phyloP scores from a whole-genome alignment of 2,797 vertebrate genomes.

The Anguilla pacifica region DNA sequence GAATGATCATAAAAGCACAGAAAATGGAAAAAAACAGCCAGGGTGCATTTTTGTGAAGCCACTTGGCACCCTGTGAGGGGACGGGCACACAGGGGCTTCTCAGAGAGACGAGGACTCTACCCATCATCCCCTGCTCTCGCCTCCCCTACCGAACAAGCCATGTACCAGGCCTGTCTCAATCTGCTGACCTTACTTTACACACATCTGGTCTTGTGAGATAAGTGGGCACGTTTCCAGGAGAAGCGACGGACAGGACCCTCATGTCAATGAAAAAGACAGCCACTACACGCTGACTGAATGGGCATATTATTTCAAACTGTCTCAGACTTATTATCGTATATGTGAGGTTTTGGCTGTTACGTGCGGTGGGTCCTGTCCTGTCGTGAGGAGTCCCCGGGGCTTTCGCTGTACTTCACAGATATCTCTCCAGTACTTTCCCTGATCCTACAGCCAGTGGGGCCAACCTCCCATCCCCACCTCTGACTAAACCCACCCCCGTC shows the following conservation, averaged over 20 bases:
- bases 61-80: neutral
- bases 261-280: neutral
- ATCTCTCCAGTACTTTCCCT: neutral
- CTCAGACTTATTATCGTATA: neutral
- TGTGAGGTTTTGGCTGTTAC: neutral
- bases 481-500: neutral
- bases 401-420: neutral
- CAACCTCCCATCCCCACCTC: neutral
- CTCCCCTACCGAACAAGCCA: neutral
- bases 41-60: neutral
- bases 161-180: neutral
- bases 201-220: neutral
- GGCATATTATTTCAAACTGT: neutral
- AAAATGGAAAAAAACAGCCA: neutral
- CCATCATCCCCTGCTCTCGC: neutral
- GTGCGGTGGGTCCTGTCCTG: no score
- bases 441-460: neutral
- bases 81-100: neutral
- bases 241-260: neutral
- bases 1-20: neutral
- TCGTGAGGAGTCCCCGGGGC: neutral
- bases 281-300: neutral
- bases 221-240: neutral
- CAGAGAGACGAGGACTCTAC: neutral
- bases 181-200: neutral